Evolutionary conservation across 2,888 invertebrate genomes (phyloP).

Genomic region (Carpatolechia fugitivella): DNA sequence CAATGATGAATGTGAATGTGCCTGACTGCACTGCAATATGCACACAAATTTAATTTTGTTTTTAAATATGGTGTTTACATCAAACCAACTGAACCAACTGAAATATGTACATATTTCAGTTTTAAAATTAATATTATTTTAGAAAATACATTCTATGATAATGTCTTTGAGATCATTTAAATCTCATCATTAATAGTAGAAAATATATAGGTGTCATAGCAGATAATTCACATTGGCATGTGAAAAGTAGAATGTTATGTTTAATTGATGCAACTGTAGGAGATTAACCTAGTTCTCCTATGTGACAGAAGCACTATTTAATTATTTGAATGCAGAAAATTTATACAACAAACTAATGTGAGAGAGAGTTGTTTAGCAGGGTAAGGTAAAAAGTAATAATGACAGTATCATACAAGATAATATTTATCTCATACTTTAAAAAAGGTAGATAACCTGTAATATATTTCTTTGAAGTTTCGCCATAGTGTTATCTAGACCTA

Average conservation of each 20-base stretch:
- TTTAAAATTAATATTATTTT: no score
- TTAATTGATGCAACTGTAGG: background rate
- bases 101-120: no score
- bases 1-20: background rate
- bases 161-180: no score
- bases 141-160: no score
- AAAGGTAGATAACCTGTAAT: slow-evolving; percentile 44
- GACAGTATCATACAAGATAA: slow-evolving; percentile 22
- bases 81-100: no score
- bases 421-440: slow-evolving; percentile 32
- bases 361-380: background rate
- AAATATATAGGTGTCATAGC: no score
- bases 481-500: slow-evolving; percentile 1
- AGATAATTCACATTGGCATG: background rate
- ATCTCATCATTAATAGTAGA: no score
- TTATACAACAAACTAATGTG: no score
- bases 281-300: background rate
- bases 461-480: slow-evolving; percentile 10
- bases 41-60: no score
- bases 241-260: background rate
- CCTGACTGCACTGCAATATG: no score
- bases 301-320: background rate
- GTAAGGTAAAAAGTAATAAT: no score
- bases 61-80: no score
- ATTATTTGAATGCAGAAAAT: background rate